Base-by-base conservation (phyloP, 2,113 vertebrate genomes). In the Ammospiza caudacuta region DNA sequence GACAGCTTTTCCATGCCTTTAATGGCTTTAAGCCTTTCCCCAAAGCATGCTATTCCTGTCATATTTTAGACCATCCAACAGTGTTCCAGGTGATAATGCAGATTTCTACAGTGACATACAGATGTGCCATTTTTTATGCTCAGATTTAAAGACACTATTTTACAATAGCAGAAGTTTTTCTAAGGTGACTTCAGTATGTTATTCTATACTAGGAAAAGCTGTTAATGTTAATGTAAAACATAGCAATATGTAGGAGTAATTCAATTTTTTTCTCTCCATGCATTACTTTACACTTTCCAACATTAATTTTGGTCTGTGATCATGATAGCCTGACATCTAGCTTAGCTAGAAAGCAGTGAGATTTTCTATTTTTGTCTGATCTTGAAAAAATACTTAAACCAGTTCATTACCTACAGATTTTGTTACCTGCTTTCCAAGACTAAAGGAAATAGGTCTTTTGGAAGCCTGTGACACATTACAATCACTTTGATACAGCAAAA, bases 211-310 rank as follows among this genome's bases (percentile, higher is more conserved):
- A 55, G 59, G 83, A 90, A 88, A 89, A 95, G 73, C 41, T 93
- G 78, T 70, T 94, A 83, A 87, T 90, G 67, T 91, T 94, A 83
- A 87, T 90, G 67, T 91, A 97, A 92, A 96, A 95, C 75, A 87
- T 51, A 94, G 91, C 70, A 83, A 91, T 88, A 73, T 1, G 70
- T 95, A 92, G 78, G 78, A 95, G 78, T 86, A 92, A 95, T 92
- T 92, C 28, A 74, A 25, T 8, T 89, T 92, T 92, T 94, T 90
- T 68, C 59, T 83, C 81, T 91, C 67, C 41, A 24, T 86, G 74
- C 86, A 64, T 79, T 92, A 74, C 73, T 91, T 97, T 59, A 95
- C 73, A 94, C 91, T 94, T 94, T 55, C 73, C 47, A 90, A 64
- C 73, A 82, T 85, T 89, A 94, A 91, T 95, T 79, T 69, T 89